Evolutionary conservation across 2,113 vertebrate genomes (phyloP), one percentile per base, ranked within the genome.

Genomic region (Nesogale talazaci): DNA sequence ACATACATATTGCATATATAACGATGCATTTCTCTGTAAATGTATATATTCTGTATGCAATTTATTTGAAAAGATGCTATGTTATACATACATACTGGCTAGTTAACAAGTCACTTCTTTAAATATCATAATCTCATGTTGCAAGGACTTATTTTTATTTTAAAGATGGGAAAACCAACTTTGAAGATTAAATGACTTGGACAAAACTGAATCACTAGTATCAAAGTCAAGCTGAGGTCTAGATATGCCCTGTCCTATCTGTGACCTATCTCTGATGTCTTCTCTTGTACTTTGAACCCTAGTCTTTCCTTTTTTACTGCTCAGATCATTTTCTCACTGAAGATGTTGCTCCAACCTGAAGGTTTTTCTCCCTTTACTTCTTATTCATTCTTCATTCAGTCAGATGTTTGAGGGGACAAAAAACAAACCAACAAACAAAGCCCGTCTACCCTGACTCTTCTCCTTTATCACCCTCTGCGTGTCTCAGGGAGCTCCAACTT

Each of bases 121-220:
- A 34, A 3, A 69, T 16, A 59, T 40, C 27, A 74, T 74, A 83
- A n/a, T 83, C 29, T 42, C 89, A 70, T 69, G 63, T 61, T 89
- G 29, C 67, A 59, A 59, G 36, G 31, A 27, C 83, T 91, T 52
- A 31, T 67, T 25, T 89, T 10, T 22, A 63, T 61, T 83, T 92
- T 69, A 83, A 38, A 87, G 29, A 27, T 6, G 25, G 79, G 36
- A 69, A 61, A 92, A 83, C n/a, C 89, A 82, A 83, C 22, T 83
- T 27, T 75, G 42, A 88, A 34, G 27, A 69, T 59, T 79, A 87
- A 79, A 4, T 42, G 82, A 80, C 59, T 83, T 61, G 22, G 61
- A 2, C 17, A n/a, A n/a, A n/a, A n/a, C n/a, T n/a, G n/a, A n/a
- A n/a, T n/a, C n/a, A n/a, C n/a, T n/a, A n/a, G n/a, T n/a, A n/a